phyloP scores from a whole-genome alignment of 2,888 invertebrate genomes.

The Thysanoteuthis rhombus region DNA sequence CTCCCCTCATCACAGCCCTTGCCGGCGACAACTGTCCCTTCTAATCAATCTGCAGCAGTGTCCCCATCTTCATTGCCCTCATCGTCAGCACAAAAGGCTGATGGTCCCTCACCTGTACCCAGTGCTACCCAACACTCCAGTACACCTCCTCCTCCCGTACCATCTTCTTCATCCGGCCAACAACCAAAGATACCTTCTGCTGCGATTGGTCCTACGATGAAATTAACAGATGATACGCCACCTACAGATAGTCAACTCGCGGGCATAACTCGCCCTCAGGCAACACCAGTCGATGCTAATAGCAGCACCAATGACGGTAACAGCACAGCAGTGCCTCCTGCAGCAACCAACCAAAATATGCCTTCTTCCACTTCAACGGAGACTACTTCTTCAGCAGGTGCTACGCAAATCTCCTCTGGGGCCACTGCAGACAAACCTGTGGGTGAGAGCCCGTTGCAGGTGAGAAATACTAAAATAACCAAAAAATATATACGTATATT shows the following conservation, averaged over 20 bases:
- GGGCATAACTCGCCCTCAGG: neutral
- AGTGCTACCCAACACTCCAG: neutral
- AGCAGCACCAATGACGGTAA: neutral
- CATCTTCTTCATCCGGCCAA: neutral
- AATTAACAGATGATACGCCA: neutral
- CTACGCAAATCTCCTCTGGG: neutral
- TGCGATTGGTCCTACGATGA: neutral
- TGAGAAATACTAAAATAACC: neutral
- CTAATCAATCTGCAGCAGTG: neutral
- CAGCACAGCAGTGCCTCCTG: neutral
- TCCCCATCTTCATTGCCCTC: neutral
- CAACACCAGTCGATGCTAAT: neutral
- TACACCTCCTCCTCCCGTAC: neutral
- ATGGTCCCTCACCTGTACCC: neutral
- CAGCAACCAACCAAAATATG: neutral
- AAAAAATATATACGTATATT: neutral
- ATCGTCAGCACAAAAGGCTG: neutral
- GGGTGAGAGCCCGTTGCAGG: neutral
- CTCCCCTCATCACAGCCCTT: neutral
- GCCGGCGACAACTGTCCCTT: neutral
- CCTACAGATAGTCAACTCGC: neutral
- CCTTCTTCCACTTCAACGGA: neutral
- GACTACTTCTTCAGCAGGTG: neutral
- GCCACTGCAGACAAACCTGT: slow-evolving; percentile 17
- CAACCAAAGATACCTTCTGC: neutral